Evolutionary conservation across 2,797 vertebrate genomes (phyloP), one percentile per base, ranked within the genome.

Genomic region (Chromis chromis): DNA sequence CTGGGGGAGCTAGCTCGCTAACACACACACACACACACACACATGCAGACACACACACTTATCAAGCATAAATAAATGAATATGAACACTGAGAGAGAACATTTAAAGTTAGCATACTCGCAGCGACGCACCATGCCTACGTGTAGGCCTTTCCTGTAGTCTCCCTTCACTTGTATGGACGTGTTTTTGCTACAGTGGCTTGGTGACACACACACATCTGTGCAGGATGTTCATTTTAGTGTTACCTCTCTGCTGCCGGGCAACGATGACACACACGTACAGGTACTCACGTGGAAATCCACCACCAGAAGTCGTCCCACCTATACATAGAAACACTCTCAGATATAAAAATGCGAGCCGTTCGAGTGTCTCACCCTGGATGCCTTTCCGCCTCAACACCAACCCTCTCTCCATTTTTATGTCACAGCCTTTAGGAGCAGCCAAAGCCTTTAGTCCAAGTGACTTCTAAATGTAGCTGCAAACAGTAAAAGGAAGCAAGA

Each of bases 21-120:
- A 67, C 25, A n/a, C 48, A 5, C 44, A 53, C 33, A 28, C 28
- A 58, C 28, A 55, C 52, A 19, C 10, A 53, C 13, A 58, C 28
- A 31, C 27, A 28, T 6, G 6, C 27, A 3, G 52, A 48, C 48
- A 22, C 52, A 77, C 58, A 62, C 52, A 44, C 14, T 76, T 68
- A 78, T 76, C 76, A 80, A 71, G 78, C 81, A 85, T 78, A 70
- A 82, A 78, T 82, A 81, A 88, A 85, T 55, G 36, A 72, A 63
- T 66, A 25, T 25, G 79, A 86, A 72, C 58, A 58, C 52, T 61
- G 61, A 78, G 73, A 74, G 4, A 64, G 70, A 81, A 73, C 65
- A 79, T 74, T 83, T 81, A 77, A 79, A 82, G 65, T 66, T n/a
- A 36, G 68, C 53, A 64, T 13, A 70, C 68, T 39, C 60, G 49